A percentile compares a stretch with the other conserved stretches of the same genome.
phyloP scores from a whole-genome alignment of 2,113 vertebrate genomes.

The Cariama cristata region DNA sequence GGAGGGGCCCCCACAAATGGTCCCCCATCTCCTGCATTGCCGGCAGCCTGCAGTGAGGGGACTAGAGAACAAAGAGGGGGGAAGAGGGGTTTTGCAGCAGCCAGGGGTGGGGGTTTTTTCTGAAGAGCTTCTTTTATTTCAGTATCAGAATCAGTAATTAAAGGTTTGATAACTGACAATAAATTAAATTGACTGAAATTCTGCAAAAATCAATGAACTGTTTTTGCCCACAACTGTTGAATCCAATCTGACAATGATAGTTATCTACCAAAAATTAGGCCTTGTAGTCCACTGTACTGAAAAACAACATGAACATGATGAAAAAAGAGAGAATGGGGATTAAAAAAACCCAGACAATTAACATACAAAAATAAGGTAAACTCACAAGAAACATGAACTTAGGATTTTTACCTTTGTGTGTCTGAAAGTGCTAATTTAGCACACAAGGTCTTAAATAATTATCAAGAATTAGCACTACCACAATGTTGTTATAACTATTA shows the following conservation, averaged over 20 bases:
- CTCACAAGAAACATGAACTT: background rate
- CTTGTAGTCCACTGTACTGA: background rate
- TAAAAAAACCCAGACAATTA: background rate
- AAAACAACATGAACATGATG: background rate
- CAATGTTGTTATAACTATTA: background rate
- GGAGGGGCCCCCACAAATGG: too few relatives aligned
- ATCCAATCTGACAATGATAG: background rate
- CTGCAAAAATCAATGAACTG: background rate
- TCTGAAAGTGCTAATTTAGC: background rate
- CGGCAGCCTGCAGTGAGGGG: background rate
- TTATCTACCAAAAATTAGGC: background rate
- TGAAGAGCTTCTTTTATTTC: background rate
- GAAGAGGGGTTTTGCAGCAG: background rate
- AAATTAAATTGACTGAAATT: background rate
- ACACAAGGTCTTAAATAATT: background rate
- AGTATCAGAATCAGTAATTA: background rate
- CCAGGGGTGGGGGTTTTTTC: fast-evolving
- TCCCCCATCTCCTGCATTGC: too few relatives aligned
- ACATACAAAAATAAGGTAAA: background rate
- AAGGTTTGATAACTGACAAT: background rate
- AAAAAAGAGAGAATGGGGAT: background rate
- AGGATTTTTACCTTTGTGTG: background rate
- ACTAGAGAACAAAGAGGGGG: background rate
- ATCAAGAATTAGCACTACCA: background rate
- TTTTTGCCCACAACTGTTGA: background rate